Conservation (phyloP, 2,113 vertebrate genomes). For the Meleagris gallopavo region DNA sequence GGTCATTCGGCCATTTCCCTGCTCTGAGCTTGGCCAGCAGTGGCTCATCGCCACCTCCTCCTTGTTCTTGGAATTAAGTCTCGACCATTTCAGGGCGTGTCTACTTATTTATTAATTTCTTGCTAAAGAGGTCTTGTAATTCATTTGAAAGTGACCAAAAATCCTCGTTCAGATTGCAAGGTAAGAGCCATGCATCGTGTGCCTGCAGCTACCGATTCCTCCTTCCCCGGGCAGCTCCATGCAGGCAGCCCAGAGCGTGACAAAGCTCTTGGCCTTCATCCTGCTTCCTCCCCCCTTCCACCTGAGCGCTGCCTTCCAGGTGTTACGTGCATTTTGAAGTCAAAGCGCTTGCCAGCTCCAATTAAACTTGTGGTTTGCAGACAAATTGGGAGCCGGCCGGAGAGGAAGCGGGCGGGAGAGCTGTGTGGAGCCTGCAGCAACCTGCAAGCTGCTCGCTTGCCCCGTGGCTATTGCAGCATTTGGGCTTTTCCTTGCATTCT, state of each 20-base stretch:
- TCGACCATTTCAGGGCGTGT: neutral
- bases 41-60: neutral
- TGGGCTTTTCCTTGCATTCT: neutral
- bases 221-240: neutral
- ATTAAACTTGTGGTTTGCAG: slow-evolving; percentile 66
- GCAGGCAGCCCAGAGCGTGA: slow-evolving; percentile 34
- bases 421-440: fast-evolving
- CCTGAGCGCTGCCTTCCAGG: slow-evolving; percentile 45
- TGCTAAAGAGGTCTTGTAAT: neutral
- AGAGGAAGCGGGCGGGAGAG: slow-evolving; percentile 5
- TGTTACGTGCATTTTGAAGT: slow-evolving; percentile 46
- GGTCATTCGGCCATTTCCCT: neutral
- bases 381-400: slow-evolving; percentile 60
- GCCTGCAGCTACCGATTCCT: slow-evolving; percentile 58
- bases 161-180: neutral
- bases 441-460: neutral
- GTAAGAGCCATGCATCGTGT: neutral
- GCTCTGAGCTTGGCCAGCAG: neutral
- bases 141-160: neutral
- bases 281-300: slow-evolving; percentile 33
- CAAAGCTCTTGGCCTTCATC: slow-evolving; percentile 49
- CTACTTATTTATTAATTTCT: neutral
- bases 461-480: neutral
- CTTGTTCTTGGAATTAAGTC: neutral
- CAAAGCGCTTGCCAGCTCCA: slow-evolving; percentile 29